phyloP scores from a whole-genome alignment of 1,140 invertebrate species.

The Nixonia krombeini region DNA sequence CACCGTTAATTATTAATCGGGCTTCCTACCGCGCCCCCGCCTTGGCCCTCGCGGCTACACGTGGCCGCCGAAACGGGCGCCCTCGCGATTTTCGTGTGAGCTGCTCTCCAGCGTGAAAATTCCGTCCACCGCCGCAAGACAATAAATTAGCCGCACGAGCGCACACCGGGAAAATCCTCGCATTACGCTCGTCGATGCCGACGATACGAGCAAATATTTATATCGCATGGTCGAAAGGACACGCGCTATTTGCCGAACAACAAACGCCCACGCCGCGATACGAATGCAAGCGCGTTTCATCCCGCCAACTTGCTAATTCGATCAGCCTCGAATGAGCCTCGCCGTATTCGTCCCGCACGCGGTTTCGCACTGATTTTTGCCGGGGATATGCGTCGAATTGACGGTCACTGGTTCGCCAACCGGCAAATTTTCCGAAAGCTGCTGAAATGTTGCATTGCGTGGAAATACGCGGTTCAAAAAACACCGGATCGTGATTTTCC shows the following conservation, averaged over 20 bases:
- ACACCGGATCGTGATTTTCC: too few species aligned
- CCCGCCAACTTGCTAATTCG: too few species aligned
- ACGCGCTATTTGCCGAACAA: constrained; percentile 1
- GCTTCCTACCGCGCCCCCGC: neutral
- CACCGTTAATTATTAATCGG: constrained; percentile 28
- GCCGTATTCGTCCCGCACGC: too few species aligned
- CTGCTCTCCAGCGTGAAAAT: constrained; percentile 51
- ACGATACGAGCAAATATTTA: constrained; percentile 55
- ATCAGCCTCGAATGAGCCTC: too few species aligned
- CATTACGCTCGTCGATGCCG: constrained; percentile 49
- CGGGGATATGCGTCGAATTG: too few species aligned
- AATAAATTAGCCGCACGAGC: constrained; percentile 58
- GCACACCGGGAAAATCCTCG: constrained; percentile 26
- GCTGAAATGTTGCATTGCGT: too few species aligned
- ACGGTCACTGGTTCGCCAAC: too few species aligned
- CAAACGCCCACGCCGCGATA: neutral
- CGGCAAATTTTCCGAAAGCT: too few species aligned
- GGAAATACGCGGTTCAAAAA: too few species aligned
- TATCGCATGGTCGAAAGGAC: constrained; percentile 44
- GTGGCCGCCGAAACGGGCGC: neutral
- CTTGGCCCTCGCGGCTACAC: neutral
- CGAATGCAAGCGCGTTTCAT: too few species aligned
- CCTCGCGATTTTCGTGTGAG: constrained; percentile 16
- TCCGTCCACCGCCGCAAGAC: constrained; percentile 35
- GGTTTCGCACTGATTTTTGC: too few species aligned